phyloP scores from a whole-genome alignment of 2,888 invertebrate genomes.

The Diogma glabrata region DNA sequence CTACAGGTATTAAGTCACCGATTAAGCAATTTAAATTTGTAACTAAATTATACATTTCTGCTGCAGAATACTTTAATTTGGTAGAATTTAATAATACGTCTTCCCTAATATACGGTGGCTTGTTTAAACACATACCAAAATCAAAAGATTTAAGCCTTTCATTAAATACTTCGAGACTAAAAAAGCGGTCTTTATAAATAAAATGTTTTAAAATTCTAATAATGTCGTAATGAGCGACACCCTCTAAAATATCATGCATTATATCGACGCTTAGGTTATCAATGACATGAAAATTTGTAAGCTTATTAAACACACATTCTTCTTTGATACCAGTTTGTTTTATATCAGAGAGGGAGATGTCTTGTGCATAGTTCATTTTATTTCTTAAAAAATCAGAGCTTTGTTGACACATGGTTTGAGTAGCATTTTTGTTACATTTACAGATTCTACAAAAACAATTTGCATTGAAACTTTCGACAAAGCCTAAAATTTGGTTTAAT shows the following conservation, averaged over 20 bases:
- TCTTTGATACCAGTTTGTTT: background rate
- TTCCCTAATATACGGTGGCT: background rate
- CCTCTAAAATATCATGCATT: background rate
- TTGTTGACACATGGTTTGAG: background rate
- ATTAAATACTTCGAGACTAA: background rate
- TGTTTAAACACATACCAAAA: background rate
- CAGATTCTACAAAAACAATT: background rate
- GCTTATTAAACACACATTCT: background rate
- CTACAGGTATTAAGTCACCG: background rate
- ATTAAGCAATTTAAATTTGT: background rate
- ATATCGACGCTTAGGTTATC: background rate
- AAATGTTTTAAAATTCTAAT: background rate
- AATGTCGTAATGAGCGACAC: background rate
- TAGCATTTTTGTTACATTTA: background rate
- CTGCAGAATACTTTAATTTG: background rate
- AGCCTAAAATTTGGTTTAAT: background rate
- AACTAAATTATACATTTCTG: background rate
- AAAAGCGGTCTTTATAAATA: background rate
- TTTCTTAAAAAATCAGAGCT: background rate
- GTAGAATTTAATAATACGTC: background rate
- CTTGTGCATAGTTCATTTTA: background rate
- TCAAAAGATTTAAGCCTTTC: background rate
- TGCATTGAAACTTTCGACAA: background rate
- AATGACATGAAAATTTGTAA: background rate
- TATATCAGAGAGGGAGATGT: background rate